Percentiles rank a stretch among this genome's conserved stretches.
phyloP scores from a whole-genome alignment of 2,113 vertebrate genomes.

The Labeo catla region DNA sequence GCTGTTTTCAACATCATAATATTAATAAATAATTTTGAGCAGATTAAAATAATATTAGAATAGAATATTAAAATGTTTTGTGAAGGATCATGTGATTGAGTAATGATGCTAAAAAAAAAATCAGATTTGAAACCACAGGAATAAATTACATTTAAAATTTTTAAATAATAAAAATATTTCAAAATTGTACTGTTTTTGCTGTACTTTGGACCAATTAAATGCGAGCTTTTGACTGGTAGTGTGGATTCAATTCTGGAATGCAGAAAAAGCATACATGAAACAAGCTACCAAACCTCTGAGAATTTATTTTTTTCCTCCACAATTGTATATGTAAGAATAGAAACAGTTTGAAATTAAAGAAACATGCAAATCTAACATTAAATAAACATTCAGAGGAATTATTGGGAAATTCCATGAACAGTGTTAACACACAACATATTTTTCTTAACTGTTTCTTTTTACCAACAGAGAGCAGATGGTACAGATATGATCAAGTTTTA shows the following conservation, averaged over 20 bases:
- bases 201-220: too few species aligned
- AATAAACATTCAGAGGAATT: neutral
- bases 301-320: neutral
- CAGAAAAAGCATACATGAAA: neutral
- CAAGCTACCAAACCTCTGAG: neutral
- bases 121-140: too few species aligned
- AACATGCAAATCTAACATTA: neutral
- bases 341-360: neutral
- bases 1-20: too few species aligned
- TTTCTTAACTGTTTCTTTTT: neutral
- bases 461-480: neutral
- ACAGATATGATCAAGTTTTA: neutral
- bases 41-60: too few species aligned
- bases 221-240: too few species aligned
- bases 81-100: too few species aligned
- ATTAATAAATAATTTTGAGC: too few species aligned
- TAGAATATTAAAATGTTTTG: too few species aligned
- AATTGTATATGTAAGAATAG: neutral
- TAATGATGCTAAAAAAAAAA: too few species aligned
- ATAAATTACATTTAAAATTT: too few species aligned
- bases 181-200: too few species aligned
- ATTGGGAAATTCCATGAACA: neutral
- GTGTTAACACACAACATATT: neutral
- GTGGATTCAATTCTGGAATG: neutral
- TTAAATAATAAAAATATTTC: too few species aligned